Percentiles rank a stretch among this genome's conserved stretches.
These are phyloP conservation scores for Sarcophaga rosellei DNA, from an alignment of 2,888 invertebrate species.

Conservation along the genomic window DNA sequence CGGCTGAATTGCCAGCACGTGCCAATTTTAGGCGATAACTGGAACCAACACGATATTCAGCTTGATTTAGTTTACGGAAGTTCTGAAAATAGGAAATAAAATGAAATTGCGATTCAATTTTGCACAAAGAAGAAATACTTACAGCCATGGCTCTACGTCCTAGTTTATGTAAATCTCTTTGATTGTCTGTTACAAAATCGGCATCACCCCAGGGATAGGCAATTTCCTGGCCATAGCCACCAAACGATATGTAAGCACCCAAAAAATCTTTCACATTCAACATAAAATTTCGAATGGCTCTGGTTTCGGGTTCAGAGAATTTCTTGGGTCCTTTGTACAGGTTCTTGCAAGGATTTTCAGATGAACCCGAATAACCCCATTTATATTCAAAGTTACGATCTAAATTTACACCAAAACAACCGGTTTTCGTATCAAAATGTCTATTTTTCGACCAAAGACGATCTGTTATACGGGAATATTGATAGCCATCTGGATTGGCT, in stretches of 20 bases:
- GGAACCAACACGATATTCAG: constrained; percentile 77
- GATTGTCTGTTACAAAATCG: constrained; percentile 77
- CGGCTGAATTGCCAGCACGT: constrained; percentile 78
- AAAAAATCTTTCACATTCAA: constrained; percentile 76
- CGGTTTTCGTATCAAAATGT: constrained; percentile 82
- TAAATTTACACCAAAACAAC: constrained; percentile 89
- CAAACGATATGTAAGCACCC: constrained; percentile 76
- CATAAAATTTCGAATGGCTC: constrained; percentile 83
- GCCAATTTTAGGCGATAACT: constrained; percentile 77
- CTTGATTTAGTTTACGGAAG: constrained; percentile 75
- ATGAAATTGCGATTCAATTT: background rate
- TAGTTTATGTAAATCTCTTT: constrained; percentile 73
- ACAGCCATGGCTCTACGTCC: constrained; percentile 74
- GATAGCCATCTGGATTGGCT: constrained; percentile 92
- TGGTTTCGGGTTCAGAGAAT: constrained; percentile 93
- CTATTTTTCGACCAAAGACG: constrained; percentile 92
- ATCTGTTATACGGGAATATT: constrained; percentile 89
- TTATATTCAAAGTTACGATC: constrained; percentile 93
- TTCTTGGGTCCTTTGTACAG: constrained; percentile 89
- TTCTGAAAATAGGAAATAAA: constrained; percentile 69
- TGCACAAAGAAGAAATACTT: constrained; percentile 9
- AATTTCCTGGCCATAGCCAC: constrained; percentile 82
- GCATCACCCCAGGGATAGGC: constrained; percentile 80
- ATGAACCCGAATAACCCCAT: constrained; percentile 92
- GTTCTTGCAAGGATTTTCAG: constrained; percentile 89